Base-by-base conservation (phyloP, 1,140 invertebrate genomes). In the Tyrophagus putrescentiae region DNA sequence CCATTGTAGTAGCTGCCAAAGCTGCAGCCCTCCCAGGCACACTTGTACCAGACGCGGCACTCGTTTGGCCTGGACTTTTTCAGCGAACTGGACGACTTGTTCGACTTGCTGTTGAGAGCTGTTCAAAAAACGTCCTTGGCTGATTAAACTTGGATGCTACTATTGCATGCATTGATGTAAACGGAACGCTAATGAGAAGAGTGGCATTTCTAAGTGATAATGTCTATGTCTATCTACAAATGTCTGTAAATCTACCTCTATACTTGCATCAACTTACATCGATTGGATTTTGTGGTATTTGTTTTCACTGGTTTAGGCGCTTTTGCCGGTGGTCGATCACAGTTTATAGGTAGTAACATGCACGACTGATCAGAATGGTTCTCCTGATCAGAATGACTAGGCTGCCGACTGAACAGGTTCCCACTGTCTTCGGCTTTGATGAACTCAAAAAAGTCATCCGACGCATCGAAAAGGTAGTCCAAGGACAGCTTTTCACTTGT, bases 1-100 rank as follows among this genome's bases (percentile, higher is more conserved):
- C 57, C 57, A 44, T 59, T 59, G 39, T 59, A 59, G n/a, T 25
- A 59, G 50, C 57, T 59, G 7, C 57, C 57, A 18, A 59, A 59
- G 50, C 57, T 59, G n/a, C 57, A 59, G 4, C 57, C 57, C n/a
- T 59, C 57, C 57, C 57, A 59, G 27, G 7, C 57, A 45, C 57
- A 59, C 33, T 29, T n/a, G 27, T 59, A 59, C 57, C 57, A 59
- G 2, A 59, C 34, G 29, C 57, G 16, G n/a, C 16, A 23, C n/a
- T 59, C 57, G 3, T 54, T 54, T 54, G 52, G 11, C 16, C 21
- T 13, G 6, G 31, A n/a, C 21, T 23, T 50, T n/a, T 23, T n/a
- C n/a, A n/a, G n/a, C n/a, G n/a, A n/a, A n/a, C n/a, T n/a, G n/a
- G n/a, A n/a, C n/a, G n/a, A n/a, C n/a, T n/a, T n/a, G n/a, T 48